A percentile compares a stretch with the other conserved stretches of the same genome.
Conservation (phyloP, 30 jellyfish, hydroid and myxozoan genomes). For the Turritopsis rubra region DNA sequence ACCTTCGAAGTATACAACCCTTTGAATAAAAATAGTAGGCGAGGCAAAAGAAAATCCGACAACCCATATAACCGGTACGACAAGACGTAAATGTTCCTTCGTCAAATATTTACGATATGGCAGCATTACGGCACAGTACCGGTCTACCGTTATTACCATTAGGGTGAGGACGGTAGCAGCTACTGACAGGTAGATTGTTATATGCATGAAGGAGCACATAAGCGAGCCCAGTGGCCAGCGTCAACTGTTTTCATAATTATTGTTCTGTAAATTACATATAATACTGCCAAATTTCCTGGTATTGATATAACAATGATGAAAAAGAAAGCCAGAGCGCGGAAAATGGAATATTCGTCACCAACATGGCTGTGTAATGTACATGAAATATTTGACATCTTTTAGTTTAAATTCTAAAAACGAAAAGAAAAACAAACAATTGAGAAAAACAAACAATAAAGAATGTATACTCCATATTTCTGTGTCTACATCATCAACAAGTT, state of each 20-base stretch:
- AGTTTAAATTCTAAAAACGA: neutral
- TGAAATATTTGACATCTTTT: neutral
- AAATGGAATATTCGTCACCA: neutral
- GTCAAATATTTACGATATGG: slow-evolving; percentile 49
- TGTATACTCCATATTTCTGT: too few relatives aligned
- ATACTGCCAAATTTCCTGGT: slow-evolving; percentile 49
- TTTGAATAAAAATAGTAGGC: slow-evolving; percentile 62
- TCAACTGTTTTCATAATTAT: slow-evolving; percentile 61
- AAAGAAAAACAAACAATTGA: neutral
- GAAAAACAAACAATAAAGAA: too few relatives aligned
- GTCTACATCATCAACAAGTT: too few relatives aligned
- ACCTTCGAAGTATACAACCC: slow-evolving; percentile 12
- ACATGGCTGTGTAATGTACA: neutral
- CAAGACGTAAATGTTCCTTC: slow-evolving; percentile 13
- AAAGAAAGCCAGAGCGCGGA: neutral
- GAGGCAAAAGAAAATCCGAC: slow-evolving; percentile 52
- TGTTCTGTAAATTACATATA: slow-evolving; percentile 37
- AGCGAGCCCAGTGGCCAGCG: slow-evolving; percentile 69
- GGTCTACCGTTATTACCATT: slow-evolving; percentile 53
- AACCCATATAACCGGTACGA: slow-evolving; percentile 53
- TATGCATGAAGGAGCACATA: slow-evolving; percentile 50
- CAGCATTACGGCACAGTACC: slow-evolving; percentile 62
- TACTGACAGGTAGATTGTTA: slow-evolving; percentile 57
- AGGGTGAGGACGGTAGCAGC: slow-evolving; percentile 63
- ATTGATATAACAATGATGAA: slow-evolving; percentile 35